Percentiles rank a stretch among this genome's conserved stretches.
Conservation (phyloP, 2,888 invertebrate genomes). For the Ferdinandea cuprea region DNA sequence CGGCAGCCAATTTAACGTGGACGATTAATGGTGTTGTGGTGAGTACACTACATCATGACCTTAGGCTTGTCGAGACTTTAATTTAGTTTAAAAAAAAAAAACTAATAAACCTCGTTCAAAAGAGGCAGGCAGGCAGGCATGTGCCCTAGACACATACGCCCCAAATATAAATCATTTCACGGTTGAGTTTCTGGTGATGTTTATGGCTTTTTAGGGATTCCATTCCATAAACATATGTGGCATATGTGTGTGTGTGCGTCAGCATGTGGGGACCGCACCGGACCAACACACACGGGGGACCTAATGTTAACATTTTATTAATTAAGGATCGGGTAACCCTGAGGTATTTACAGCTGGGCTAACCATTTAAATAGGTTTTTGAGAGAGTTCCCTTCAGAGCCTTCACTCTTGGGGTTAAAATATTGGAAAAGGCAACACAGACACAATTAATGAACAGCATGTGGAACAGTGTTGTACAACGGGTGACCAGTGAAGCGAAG, state of each 20-base stretch:
- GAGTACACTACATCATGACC: constrained; percentile 75
- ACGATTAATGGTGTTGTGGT: constrained; percentile 84
- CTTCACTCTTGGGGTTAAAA: constrained; percentile 9
- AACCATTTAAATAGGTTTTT: constrained; percentile 58
- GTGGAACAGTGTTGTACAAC: constrained; percentile 18
- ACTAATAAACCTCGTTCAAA: constrained; percentile 19
- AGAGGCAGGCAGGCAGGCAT: neutral
- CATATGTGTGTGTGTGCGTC: constrained; percentile 15
- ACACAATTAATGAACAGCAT: constrained; percentile 51
- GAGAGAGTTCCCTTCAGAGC: too few relatives aligned
- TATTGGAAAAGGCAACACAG: constrained; percentile 6
- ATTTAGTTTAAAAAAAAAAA: constrained; percentile 17
- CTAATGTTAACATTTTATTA: constrained; percentile 56
- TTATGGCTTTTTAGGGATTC: constrained; percentile 33
- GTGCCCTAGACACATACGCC: constrained; percentile 1
- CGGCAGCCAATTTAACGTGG: constrained; percentile 86
- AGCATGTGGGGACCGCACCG: too few relatives aligned
- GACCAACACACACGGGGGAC: constrained; percentile 65
- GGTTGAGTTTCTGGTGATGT: constrained; percentile 58
- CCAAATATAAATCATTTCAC: constrained; percentile 61
- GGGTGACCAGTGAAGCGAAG: constrained; percentile 57
- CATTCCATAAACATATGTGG: neutral
- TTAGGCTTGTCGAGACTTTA: constrained; percentile 38
- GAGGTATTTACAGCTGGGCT: constrained; percentile 64
- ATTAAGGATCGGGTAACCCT: constrained; percentile 60